Evolutionary conservation across 1,140 invertebrate species (phyloP).

Genomic region (Campodea augens): DNA sequence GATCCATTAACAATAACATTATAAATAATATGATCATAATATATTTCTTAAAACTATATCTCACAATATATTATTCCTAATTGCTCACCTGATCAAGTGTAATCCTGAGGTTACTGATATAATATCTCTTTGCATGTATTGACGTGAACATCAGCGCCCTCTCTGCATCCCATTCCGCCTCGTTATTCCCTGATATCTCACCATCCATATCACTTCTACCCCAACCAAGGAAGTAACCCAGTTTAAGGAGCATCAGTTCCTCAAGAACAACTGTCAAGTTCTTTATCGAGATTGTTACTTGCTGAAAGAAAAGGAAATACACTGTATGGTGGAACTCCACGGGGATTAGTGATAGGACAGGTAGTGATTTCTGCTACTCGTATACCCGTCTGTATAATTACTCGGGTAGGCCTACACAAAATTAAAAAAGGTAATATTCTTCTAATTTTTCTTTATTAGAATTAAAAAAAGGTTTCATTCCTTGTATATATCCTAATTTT

Average conservation of each 20-base stretch:
- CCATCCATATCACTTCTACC: constrained; percentile 21
- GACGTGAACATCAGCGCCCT: constrained; percentile 58
- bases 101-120: constrained; percentile 71
- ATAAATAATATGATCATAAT: no score
- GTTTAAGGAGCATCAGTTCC: constrained; percentile 67
- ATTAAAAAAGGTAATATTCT: no score
- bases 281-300: constrained; percentile 60
- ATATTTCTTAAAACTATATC: no score
- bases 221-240: constrained; percentile 45
- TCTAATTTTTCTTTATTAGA: no score
- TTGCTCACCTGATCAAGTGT: constrained; percentile 44
- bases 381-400: no score
- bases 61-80: no score
- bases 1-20: no score
- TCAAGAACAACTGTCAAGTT: constrained; percentile 71
- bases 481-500: no score
- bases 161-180: constrained; percentile 46
- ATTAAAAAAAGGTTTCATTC: no score
- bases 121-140: constrained; percentile 62
- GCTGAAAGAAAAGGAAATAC: constrained; percentile 31
- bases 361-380: no score
- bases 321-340: not conserved
- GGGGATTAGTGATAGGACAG: no score
- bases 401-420: no score
- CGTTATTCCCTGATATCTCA: constrained; percentile 44